Evolutionary conservation across 2,797 vertebrate genomes (phyloP).

Genomic region (Tolypeutes matacus): DNA sequence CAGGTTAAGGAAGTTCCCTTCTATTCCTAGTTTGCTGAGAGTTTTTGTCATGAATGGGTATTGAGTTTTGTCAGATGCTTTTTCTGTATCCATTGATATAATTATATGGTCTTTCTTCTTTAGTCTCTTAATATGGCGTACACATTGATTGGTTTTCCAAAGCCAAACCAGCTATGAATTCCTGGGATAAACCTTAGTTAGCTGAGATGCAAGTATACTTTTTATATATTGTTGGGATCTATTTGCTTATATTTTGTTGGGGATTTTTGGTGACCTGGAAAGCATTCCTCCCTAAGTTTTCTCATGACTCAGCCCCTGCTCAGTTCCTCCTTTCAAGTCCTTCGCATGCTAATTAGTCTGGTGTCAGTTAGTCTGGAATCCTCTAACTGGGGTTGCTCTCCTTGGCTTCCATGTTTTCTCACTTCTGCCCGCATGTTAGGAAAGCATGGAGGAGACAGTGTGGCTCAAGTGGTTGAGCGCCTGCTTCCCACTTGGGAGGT

Average conservation of each 20-base stretch:
- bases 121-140: not conserved
- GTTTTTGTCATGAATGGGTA: no score
- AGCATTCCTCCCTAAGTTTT: not conserved
- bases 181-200: not conserved
- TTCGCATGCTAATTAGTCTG: no score
- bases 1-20: no score
- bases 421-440: not conserved
- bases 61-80: no score
- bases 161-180: not conserved
- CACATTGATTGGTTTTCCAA: not conserved
- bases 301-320: not conserved
- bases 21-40: no score
- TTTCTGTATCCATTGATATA: no score
- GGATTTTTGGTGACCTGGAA: not conserved
- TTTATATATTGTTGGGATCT: not conserved
- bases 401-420: not conserved
- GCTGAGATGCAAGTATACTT: not conserved
- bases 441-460: no score
- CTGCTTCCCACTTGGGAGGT: no score
- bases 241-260: no score
- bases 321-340: not conserved
- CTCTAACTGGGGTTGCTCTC: not conserved
- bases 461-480: no score
- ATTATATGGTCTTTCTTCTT: not conserved
- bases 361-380: not conserved